Conservation (phyloP, 2,888 invertebrate species). For the Troilus luridus region DNA sequence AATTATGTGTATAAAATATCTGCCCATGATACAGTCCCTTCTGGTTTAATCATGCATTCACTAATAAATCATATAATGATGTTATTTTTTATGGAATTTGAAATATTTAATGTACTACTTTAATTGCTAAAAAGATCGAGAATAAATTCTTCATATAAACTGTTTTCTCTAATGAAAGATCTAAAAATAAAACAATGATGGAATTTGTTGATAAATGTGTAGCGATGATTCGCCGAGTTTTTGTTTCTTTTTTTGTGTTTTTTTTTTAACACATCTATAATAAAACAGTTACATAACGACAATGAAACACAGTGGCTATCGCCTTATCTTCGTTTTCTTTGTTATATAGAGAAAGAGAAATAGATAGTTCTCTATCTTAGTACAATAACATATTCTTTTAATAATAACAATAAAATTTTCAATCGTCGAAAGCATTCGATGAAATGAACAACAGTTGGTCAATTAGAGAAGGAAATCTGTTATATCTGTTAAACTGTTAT, state of each 20-base stretch:
- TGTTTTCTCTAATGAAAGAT: not conserved
- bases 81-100: too few species aligned
- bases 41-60: too few species aligned
- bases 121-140: not conserved
- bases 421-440: not conserved
- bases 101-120: not conserved
- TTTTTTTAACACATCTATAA: not conserved
- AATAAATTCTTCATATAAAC: not conserved
- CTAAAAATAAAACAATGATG: slow-evolving; percentile 28
- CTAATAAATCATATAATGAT: too few species aligned
- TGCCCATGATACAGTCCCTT: too few species aligned
- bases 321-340: slow-evolving; percentile 10
- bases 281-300: slow-evolving; percentile 30
- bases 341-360: not conserved
- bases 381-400: slow-evolving; percentile 31
- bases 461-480: not conserved
- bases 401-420: not conserved
- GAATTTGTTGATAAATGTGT: slow-evolving; percentile 1
- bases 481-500: too few species aligned
- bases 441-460: not conserved
- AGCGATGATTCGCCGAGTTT: not conserved
- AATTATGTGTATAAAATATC: too few species aligned
- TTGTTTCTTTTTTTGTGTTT: not conserved
- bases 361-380: slow-evolving; percentile 30
- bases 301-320: slow-evolving; percentile 13